These are phyloP conservation scores for Trachelus stipa DNA, from an alignment of 2,888 invertebrate genomes.

Conservation along the genomic window DNA sequence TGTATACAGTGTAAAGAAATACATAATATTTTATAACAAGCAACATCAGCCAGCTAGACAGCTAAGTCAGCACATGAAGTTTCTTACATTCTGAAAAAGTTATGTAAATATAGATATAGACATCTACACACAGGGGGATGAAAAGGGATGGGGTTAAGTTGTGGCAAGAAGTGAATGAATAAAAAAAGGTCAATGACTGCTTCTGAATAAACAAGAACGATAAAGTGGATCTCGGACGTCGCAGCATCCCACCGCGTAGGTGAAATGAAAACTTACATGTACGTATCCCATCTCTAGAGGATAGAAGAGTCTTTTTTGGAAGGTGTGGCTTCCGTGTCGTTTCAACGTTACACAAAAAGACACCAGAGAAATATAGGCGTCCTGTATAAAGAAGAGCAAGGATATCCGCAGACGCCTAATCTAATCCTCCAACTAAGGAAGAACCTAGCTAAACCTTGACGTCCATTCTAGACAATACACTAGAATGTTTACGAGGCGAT, in stretches of 20 bases:
- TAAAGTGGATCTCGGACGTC: slow-evolving; percentile 1
- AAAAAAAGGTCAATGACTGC: slow-evolving; percentile 28
- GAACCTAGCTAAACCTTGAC: neutral
- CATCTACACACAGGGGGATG: slow-evolving; percentile 8
- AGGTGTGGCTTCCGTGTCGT: slow-evolving; percentile 14
- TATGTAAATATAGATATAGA: neutral
- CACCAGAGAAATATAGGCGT: neutral
- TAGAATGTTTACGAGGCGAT: slow-evolving; percentile 26
- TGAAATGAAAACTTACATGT: neutral
- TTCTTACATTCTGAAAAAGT: slow-evolving; percentile 50
- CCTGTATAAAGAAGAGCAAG: neutral
- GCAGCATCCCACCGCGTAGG: neutral
- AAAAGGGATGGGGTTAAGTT: slow-evolving; percentile 15
- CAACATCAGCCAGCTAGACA: neutral
- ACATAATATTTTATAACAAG: neutral
- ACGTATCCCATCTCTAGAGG: slow-evolving; percentile 8
- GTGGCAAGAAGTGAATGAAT: slow-evolving; percentile 25
- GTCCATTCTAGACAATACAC: slow-evolving; percentile 17
- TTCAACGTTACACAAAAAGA: neutral
- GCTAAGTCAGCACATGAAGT: slow-evolving; percentile 36
- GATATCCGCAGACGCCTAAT: neutral
- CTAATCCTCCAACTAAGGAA: neutral
- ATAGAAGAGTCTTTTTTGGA: neutral
- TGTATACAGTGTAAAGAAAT: neutral
- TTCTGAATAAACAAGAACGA: slow-evolving; percentile 48